Base-by-base conservation (phyloP, 1,140 invertebrate genomes). In the Eurosta solidaginis region DNA sequence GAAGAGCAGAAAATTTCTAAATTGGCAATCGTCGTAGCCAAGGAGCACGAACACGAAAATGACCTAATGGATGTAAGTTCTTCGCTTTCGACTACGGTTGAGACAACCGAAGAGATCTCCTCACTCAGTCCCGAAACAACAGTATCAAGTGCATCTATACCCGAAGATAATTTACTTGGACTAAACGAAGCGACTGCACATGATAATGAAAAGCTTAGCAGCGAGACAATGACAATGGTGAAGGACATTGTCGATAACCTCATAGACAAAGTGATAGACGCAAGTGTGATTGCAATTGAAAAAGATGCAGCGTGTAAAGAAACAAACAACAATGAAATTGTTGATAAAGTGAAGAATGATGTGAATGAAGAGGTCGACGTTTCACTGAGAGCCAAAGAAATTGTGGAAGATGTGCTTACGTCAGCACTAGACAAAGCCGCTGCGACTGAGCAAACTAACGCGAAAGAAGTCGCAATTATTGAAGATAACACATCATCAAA, bases 161-260 rank as follows among this genome's bases (percentile, higher is more conserved):
- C 76, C 20, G 79, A 80, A 20, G 79, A 80, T 12, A 42, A 68
- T 12, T n/a, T 80, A 14, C 45, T 80, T 47, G 78, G 75, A 12
- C 73, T 81, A 5, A 59, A 79, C 42, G 78, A 81, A 17, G 36
- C 79, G 5, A 4, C 73, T 6, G 10, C 27, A 54, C 10, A 10
- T 17, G 1, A 47, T 29, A 68, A 29, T 20, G 59, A 68, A 68
- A 68, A 40, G n/a, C 36, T 20, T n/a, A 20, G 10, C n/a, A 33
- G 20, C 9, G 27, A 29, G 50, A 52, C 22, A 42, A 27, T 44
- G 47, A 49, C 77, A 27, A 82, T 81, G 1, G 85, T 86, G 6
- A 80, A 83, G 3, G 85, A 87, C 25, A 85, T 87, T 75, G 84
- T 87, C 0, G 85, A 87, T 80, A 81, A 85, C 75, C 77, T 87